phyloP scores from a whole-genome alignment of 2,113 vertebrate genomes.

The Gambusia holbrooki region DNA sequence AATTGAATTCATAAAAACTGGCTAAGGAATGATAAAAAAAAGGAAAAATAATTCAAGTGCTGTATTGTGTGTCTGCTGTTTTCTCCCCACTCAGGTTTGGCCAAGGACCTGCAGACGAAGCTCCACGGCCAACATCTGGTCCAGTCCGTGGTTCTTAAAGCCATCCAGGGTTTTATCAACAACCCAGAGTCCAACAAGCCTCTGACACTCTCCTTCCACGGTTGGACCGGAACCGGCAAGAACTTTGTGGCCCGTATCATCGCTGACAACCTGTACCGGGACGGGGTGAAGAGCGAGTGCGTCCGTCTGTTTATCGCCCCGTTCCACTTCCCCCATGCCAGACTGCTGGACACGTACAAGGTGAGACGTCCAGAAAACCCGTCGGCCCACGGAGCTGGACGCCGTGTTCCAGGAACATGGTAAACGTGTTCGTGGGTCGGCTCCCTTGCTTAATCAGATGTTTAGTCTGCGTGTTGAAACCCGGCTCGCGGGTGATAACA shows the following conservation, averaged over 20 bases:
- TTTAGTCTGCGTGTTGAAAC: constrained; percentile 44
- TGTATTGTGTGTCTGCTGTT: neutral
- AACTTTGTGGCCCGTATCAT: constrained; percentile 92
- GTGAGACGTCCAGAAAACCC: constrained; percentile 71
- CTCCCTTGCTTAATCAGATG: neutral
- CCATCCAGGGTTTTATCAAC: constrained; percentile 83
- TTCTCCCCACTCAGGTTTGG: constrained; percentile 79
- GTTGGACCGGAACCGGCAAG: constrained; percentile 97
- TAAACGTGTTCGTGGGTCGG: neutral
- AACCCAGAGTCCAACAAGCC: constrained; percentile 82
- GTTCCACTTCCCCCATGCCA: constrained; percentile 90
- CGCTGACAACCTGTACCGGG: constrained; percentile 88
- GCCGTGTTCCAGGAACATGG: constrained; percentile 11
- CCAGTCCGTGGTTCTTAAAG: constrained; percentile 81
- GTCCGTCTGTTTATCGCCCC: constrained; percentile 88
- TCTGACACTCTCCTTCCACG: constrained; percentile 91
- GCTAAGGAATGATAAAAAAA: neutral
- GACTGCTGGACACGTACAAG: constrained; percentile 88
- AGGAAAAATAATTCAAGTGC: neutral
- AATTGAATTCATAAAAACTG: neutral
- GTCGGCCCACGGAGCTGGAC: neutral
- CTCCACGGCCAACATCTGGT: constrained; percentile 94
- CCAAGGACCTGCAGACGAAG: constrained; percentile 80
- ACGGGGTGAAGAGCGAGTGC: constrained; percentile 89
- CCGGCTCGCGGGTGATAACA: neutral